A percentile compares a stretch with the other conserved stretches of the same genome.
These are phyloP conservation scores for Hylyphantes graminicola DNA, from an alignment of 1,140 invertebrate species.

Conservation along the genomic window DNA sequence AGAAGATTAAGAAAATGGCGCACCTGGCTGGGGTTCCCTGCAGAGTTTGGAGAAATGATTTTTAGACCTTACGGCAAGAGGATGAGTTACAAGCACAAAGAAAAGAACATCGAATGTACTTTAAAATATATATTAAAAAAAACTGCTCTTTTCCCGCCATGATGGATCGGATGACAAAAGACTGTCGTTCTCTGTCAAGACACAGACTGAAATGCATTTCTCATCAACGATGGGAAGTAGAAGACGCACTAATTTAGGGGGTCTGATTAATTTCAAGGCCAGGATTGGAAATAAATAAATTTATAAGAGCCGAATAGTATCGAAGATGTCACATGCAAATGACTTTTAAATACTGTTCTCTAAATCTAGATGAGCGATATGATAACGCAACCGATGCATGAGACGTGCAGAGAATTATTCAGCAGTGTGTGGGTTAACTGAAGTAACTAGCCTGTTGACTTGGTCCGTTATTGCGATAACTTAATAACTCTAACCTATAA, in stretches of 20 bases:
- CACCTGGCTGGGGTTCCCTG: conserved; percentile 26
- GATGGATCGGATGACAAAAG: conserved; percentile 35
- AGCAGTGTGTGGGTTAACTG: too few relatives aligned
- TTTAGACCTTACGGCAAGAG: not conserved
- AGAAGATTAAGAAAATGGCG: conserved; percentile 22
- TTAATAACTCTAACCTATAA: too few relatives aligned
- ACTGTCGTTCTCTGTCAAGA: conserved; percentile 35
- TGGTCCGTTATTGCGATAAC: too few relatives aligned
- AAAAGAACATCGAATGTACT: not conserved
- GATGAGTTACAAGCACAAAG: conserved; percentile 15
- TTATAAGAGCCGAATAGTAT: too few relatives aligned
- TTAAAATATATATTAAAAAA: too few relatives aligned
- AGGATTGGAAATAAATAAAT: not conserved
- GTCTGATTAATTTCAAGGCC: conserved; percentile 27
- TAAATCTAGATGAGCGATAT: too few relatives aligned
- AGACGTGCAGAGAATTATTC: too few relatives aligned
- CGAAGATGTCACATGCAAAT: too few relatives aligned
- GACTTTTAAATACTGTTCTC: too few relatives aligned
- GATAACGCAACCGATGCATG: too few relatives aligned
- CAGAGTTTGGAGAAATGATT: not conserved
- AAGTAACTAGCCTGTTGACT: too few relatives aligned
- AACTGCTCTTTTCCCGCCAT: conserved; percentile 10
- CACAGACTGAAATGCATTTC: not conserved
- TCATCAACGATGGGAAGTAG: not conserved
- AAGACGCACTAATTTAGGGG: conserved; percentile 24